Conservation (phyloP, 1,140 invertebrate species). For the Drosophila lacteicornis region DNA sequence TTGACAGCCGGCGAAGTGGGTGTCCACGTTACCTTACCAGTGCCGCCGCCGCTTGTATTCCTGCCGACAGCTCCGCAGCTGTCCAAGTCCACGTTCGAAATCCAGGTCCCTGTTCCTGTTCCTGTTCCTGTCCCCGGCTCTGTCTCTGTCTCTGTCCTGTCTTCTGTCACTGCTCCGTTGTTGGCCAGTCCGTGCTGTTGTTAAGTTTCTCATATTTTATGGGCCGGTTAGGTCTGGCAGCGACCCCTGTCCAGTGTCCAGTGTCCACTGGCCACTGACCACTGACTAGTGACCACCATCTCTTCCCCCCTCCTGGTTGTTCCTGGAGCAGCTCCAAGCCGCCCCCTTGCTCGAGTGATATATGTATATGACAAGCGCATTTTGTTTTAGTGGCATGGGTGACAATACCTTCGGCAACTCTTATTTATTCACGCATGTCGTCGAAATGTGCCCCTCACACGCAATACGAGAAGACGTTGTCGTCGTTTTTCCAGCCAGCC, state of each 20-base stretch:
- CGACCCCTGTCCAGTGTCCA: conserved; percentile 25
- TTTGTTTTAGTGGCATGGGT: conserved; percentile 79
- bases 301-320: not conserved
- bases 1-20: conserved; percentile 75
- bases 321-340: conserved; percentile 6
- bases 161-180: conserved; percentile 35
- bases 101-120: conserved; percentile 15
- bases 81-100: not conserved
- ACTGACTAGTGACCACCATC: conserved; percentile 1
- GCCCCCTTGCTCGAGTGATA: conserved; percentile 57
- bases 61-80: conserved; percentile 55
- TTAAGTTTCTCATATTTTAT: conserved; percentile 80
- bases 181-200: conserved; percentile 63
- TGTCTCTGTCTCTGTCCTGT: conserved; percentile 17
- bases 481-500: conserved; percentile 2
- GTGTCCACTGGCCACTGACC: not conserved
- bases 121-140: conserved; percentile 25
- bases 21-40: conserved; percentile 53
- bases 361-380: conserved; percentile 80
- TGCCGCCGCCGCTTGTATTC: conserved; percentile 46
- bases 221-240: conserved; percentile 65
- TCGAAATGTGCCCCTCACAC: conserved; percentile 72
- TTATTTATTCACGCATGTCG: conserved; percentile 78
- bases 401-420: conserved; percentile 76
- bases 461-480: conserved; percentile 48